These are phyloP conservation scores for Diglossa cyanea DNA, from an alignment of 2,797 vertebrate genomes.

Conservation along the genomic window DNA sequence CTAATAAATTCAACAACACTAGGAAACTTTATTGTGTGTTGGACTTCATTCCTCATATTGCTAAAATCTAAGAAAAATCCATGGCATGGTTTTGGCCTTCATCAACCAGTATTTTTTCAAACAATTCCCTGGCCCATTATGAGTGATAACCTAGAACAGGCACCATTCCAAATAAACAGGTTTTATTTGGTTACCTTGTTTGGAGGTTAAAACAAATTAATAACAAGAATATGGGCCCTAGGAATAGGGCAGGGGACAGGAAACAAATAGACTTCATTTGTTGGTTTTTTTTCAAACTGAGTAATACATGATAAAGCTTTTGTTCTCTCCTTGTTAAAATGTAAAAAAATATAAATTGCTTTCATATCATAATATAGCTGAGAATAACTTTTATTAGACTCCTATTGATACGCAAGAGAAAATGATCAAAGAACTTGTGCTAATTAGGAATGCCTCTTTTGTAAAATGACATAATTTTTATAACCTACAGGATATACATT, in stretches of 20 bases:
- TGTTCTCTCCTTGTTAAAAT: background rate
- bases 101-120: background rate
- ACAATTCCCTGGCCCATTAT: background rate
- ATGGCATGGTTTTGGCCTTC: background rate
- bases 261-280: background rate
- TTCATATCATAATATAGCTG: background rate
- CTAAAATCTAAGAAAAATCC: background rate
- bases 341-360: background rate
- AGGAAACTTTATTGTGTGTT: background rate
- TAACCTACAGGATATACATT: background rate
- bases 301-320: background rate
- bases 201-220: background rate
- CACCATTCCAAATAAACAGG: background rate
- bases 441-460: background rate
- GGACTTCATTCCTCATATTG: background rate
- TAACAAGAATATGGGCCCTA: background rate
- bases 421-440: background rate
- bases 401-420: background rate
- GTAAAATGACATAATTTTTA: background rate
- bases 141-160: background rate
- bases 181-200: background rate
- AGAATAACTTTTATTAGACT: background rate
- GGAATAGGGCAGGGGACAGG: rapidly evolving
- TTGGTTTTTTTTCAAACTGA: background rate
- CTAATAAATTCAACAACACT: background rate